Conservation (phyloP, 1,140 invertebrate species). For the Drosophila bocki region DNA sequence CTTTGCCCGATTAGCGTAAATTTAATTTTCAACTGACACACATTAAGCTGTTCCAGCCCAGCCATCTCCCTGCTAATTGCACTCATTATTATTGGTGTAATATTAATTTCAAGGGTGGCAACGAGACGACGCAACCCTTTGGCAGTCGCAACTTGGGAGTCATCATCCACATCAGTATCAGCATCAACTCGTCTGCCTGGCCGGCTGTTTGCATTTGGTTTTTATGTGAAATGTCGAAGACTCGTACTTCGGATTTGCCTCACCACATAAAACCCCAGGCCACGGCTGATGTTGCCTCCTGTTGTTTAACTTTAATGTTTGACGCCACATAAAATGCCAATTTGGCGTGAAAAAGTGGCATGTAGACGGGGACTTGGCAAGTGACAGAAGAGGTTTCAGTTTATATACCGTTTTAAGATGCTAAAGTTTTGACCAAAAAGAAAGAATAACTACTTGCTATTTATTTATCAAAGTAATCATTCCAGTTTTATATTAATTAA, state of each 20-base stretch:
- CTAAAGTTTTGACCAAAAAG: not conserved
- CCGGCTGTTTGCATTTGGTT: constrained; percentile 76
- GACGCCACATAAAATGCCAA: constrained; percentile 68
- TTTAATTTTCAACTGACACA: constrained; percentile 81
- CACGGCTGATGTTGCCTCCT: constrained; percentile 37
- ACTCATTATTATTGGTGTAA: constrained; percentile 80
- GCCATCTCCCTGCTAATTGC: constrained; percentile 57
- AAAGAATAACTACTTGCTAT: not conserved
- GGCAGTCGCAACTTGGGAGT: constrained; percentile 7
- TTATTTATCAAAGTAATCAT: not conserved
- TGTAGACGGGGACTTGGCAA: not conserved
- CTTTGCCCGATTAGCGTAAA: constrained; percentile 69
- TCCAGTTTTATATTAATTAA: not conserved
- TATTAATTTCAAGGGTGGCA: constrained; percentile 56
- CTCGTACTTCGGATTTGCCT: constrained; percentile 53
- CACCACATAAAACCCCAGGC: constrained; percentile 53
- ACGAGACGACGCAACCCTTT: constrained; percentile 45
- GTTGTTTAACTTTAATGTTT: constrained; percentile 63
- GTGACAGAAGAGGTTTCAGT: not conserved
- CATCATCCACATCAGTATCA: constrained; percentile 14
- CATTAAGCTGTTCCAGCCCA: constrained; percentile 70
- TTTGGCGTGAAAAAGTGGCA: constrained; percentile 58
- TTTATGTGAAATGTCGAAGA: constrained; percentile 57
- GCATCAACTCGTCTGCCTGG: constrained; percentile 25
- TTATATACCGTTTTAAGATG: not conserved